Evolutionary conservation across 2,797 vertebrate species (phyloP), one percentile per base, ranked within the genome.

Genomic region (Bucorvus abyssinicus): DNA sequence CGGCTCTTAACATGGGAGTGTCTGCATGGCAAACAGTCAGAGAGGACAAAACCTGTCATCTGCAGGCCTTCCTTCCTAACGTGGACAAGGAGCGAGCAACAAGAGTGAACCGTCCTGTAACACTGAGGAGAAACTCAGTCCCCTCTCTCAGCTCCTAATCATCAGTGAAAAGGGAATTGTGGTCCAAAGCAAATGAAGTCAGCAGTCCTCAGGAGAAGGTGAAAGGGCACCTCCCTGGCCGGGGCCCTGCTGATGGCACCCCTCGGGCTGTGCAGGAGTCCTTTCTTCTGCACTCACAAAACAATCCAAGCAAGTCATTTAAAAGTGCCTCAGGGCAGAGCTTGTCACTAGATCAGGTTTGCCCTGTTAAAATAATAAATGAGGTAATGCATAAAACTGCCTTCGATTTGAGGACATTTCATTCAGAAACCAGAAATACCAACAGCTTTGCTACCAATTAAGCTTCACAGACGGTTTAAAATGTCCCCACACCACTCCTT

Each of bases 361-460:
- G 81, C 64, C 59, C 64, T 52, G 34, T n/a, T 89, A 67, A 92
- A 95, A 83, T 75, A 95, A 90, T 65, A 90, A 91, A 84, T 71
- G 82, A 92, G 27, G 91, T 79, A 94, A 95, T 57, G 53, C 44
- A 77, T 29, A 44, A 53, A 89, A 65, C 38, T 53, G 73, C 53
- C 56, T 89, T 80, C 3, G 2, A 57, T 77, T 77, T 78, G 74
- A 88, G 59, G 73, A 87, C 17, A 4, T 82, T 93, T 92, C 84
- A 85, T 91, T 88, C 84, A 85, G 64, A 70, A 90, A 95, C 57
- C 55, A 85, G 84, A 91, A 93, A 87, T 17, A 47, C 23, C 63
- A 81, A 73, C 52, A 83, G 40, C 53, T 94, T 40, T 79, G 69
- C 73, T n/a, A 93, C 47, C 42, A 90, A 80, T 81, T 73, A 73